Conservation (phyloP, 1,140 invertebrate genomes). For the Trachymyrmex cornetzi region DNA sequence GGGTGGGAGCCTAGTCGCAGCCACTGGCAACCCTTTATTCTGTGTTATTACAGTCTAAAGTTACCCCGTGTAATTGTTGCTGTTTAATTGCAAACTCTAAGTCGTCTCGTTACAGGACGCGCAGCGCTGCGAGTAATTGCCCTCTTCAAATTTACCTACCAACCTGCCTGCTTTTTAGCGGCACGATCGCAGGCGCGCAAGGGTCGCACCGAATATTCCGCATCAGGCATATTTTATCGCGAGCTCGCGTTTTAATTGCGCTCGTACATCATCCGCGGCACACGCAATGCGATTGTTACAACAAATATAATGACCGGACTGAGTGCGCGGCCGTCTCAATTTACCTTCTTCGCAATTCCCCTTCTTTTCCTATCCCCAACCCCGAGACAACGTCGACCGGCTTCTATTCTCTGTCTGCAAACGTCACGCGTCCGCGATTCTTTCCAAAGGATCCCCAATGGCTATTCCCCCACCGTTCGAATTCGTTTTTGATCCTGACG, state of each 20-base stretch:
- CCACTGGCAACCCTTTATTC: constrained; percentile 86
- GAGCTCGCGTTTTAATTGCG: constrained; percentile 56
- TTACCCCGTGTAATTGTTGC: constrained; percentile 87
- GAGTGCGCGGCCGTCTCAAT: constrained; percentile 39
- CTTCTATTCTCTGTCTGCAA: background rate
- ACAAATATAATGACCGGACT: constrained; percentile 41
- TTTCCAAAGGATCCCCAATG: background rate
- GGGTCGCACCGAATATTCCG: constrained; percentile 60
- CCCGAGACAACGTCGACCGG: background rate
- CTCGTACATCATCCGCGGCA: constrained; percentile 54
- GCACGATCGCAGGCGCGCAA: constrained; percentile 56
- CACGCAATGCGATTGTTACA: constrained; percentile 60
- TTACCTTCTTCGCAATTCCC: constrained; percentile 19
- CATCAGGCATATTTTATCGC: constrained; percentile 62
- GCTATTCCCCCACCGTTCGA: background rate
- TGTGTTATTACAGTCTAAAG: constrained; percentile 87
- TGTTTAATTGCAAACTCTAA: constrained; percentile 87
- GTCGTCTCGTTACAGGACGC: constrained; percentile 83
- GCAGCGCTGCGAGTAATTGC: constrained; percentile 77
- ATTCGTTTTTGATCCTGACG: constrained; percentile 62
- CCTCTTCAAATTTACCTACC: constrained; percentile 73
- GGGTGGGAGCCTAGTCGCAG: constrained; percentile 82
- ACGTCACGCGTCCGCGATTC: constrained; percentile 15
- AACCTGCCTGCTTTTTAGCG: constrained; percentile 71
- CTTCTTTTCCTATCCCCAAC: background rate